Evolutionary conservation across 1,140 invertebrate species (phyloP).

Genomic region (Leptoteleia sp.): DNA sequence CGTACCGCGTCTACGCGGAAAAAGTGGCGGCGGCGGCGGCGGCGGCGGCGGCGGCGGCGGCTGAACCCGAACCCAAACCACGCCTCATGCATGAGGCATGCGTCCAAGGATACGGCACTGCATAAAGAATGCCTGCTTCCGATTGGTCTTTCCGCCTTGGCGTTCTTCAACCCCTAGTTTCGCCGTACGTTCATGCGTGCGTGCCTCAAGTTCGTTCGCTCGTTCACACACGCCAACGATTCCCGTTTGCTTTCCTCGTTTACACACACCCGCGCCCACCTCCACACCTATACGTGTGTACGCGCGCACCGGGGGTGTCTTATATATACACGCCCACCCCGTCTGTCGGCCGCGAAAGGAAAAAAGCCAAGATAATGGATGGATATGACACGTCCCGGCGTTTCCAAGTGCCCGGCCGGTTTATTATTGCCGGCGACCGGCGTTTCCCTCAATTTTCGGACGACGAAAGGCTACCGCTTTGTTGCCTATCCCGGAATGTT

Average conservation of each 20-base stretch:
- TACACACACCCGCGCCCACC: constrained; percentile 1
- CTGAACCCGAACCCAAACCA: constrained; percentile 74
- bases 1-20: constrained; percentile 36
- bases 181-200: constrained; percentile 62
- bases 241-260: constrained; percentile 17
- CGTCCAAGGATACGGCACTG: constrained; percentile 73
- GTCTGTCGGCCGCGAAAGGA: constrained; percentile 22
- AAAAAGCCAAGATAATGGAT: constrained; percentile 52
- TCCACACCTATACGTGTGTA: not conserved
- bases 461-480: too few relatives aligned
- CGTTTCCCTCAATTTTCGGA: too few relatives aligned
- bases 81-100: constrained; percentile 76
- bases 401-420: constrained; percentile 29
- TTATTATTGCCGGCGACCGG: too few relatives aligned
- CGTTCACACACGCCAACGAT: constrained; percentile 40
- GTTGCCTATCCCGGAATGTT: too few relatives aligned
- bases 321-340: constrained; percentile 61
- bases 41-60: constrained; percentile 52
- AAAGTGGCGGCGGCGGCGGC: too few relatives aligned
- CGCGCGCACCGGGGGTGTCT: constrained; percentile 51
- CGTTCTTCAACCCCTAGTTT: constrained; percentile 66
- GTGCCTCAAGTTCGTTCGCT: constrained; percentile 45
- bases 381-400: constrained; percentile 50
- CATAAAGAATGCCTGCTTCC: constrained; percentile 79
- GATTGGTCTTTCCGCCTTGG: constrained; percentile 77